Evolutionary conservation across 2,113 vertebrate genomes (phyloP).

Genomic region (Rallus limicola): DNA sequence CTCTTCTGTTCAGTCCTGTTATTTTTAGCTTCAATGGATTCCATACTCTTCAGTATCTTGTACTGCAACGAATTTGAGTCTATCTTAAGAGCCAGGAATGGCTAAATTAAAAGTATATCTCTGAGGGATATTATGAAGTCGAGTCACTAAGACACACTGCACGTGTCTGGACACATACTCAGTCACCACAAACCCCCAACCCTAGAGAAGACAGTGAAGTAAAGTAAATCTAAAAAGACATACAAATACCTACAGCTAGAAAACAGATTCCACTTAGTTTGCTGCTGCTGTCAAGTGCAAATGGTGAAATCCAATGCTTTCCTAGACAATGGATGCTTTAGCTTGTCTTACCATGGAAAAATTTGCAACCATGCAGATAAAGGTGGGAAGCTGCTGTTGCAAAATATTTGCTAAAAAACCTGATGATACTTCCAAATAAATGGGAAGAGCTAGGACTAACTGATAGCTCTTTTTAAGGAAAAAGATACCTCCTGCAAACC

Average conservation of each 20-base stretch:
- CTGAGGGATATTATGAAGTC: background rate
- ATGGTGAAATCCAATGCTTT: background rate
- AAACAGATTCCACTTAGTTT: background rate
- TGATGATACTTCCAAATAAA: background rate
- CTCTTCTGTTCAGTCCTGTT: background rate
- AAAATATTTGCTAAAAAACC: background rate
- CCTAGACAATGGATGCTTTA: background rate
- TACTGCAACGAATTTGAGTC: background rate
- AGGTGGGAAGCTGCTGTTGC: background rate
- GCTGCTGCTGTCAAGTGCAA: background rate
- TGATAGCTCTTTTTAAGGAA: background rate
- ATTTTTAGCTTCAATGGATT: conserved; percentile 2
- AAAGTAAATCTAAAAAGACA: background rate
- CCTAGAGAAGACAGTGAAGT: background rate
- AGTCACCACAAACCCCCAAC: background rate
- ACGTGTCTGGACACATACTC: background rate
- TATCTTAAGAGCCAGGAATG: background rate
- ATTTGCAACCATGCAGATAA: background rate
- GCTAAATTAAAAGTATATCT: background rate
- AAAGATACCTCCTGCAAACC: conserved; percentile 45
- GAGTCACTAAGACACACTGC: background rate
- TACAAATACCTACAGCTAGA: background rate
- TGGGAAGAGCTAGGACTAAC: background rate
- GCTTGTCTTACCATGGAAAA: background rate
- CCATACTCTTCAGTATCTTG: background rate